Percentiles rank a stretch among this genome's conserved stretches.
These are phyloP conservation scores for Tetragonula clypearis DNA, from an alignment of 1,140 invertebrate species.

Conservation along the genomic window DNA sequence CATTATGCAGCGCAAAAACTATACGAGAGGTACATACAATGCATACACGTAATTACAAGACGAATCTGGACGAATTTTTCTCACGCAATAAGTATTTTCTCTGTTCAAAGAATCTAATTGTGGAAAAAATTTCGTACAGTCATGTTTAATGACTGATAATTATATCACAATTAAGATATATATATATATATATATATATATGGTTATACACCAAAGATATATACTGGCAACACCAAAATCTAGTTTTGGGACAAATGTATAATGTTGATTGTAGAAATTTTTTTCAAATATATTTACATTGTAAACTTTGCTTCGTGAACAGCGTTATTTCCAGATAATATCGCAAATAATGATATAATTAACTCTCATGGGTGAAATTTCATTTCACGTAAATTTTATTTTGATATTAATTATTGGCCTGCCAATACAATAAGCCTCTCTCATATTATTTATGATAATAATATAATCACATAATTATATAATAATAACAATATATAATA, in stretches of 20 bases:
- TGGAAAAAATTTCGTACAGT: too few species aligned
- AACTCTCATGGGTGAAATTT: background rate
- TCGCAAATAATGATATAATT: background rate
- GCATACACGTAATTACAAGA: background rate
- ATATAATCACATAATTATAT: too few species aligned
- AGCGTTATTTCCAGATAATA: background rate
- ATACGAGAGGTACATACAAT: constrained; percentile 18
- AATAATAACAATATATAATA: too few species aligned
- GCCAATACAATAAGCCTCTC: too few species aligned
- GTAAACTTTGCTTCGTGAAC: background rate
- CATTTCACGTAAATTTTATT: background rate
- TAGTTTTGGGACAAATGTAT: background rate
- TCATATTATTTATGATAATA: too few species aligned
- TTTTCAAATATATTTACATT: too few species aligned
- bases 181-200: too few species aligned
- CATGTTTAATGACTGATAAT: too few species aligned
- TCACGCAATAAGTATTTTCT: too few species aligned
- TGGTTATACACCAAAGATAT: too few species aligned
- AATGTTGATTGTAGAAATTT: background rate
- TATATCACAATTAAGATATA: too few species aligned
- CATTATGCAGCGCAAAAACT: constrained; percentile 18
- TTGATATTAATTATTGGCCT: background rate
- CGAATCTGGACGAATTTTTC: background rate
- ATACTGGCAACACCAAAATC: background rate
- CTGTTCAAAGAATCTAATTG: too few species aligned